These are phyloP conservation scores for Rachycentron canadum DNA, from an alignment of 2,797 vertebrate species.

Conservation along the genomic window DNA sequence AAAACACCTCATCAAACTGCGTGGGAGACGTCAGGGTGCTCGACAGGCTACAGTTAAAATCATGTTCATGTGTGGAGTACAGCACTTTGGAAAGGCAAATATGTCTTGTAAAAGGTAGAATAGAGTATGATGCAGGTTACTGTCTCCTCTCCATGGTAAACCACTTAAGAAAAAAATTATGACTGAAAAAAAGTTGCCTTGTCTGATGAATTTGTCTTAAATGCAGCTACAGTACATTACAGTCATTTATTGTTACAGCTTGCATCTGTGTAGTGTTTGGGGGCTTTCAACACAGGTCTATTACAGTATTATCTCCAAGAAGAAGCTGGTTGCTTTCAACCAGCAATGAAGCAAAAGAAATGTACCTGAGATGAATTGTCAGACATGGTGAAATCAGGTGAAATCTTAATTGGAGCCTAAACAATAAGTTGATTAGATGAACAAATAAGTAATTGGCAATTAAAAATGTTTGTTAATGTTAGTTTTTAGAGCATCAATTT, in stretches of 20 bases:
- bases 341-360: neutral
- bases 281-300: neutral
- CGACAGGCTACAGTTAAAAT: neutral
- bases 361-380: neutral
- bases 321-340: neutral
- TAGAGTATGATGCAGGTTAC: neutral
- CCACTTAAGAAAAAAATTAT: too few relatives aligned
- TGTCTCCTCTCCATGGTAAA: neutral
- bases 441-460: neutral
- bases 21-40: neutral
- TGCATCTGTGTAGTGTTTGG: neutral
- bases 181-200: too few relatives aligned
- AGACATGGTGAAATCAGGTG: neutral
- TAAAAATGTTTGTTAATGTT: neutral
- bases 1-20: conserved; percentile 2
- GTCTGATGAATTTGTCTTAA: too few relatives aligned
- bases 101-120: neutral
- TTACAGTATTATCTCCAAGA: neutral
- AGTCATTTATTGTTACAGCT: neutral
- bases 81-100: neutral
- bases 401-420: neutral
- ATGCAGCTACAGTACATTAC: too few relatives aligned
- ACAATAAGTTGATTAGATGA: neutral
- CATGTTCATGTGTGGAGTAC: neutral
- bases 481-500: neutral